Evolutionary conservation across 2,797 vertebrate genomes (phyloP), one percentile per base, ranked within the genome.

Genomic region (Botia almorhae): DNA sequence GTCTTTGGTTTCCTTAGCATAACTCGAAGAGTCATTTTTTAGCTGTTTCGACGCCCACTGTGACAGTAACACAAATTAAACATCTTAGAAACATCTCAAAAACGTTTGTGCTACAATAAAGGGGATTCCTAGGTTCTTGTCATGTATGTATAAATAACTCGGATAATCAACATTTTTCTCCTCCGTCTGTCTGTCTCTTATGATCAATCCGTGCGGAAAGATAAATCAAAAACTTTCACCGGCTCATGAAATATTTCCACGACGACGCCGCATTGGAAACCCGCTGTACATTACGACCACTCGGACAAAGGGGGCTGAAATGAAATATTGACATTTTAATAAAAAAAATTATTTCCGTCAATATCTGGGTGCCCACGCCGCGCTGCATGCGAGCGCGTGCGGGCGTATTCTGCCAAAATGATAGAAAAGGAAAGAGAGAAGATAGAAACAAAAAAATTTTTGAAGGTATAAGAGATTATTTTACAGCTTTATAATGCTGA

Each of bases 241-340:
- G 4, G 29, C 70, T 14, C 17, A 70, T 83, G 82, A 90, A 64
- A 84, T 58, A 83, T 88, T 87, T 81, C 88, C 81, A 0, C 2
- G 72, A 17, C 2, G 46, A 77, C 67, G 56, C 73, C 26, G 1
- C 72, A 29, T 29, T 29, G 29, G 4, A 29, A 29, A 29, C 29
- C 29, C 4, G 61, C 29, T 58, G 79, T 68, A 68, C 73, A 51
- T 87, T 88, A 84, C 85, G 19, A 10, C 39, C 55, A 46, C 81
- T 65, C 14, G 26, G 69, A 75, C 67, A 19, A 13, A 67, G n/a
- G 79, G 82, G 0, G 16, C 79, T 79, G 75, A 90, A 89, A 76
- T 88, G 81, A 83, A 90, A 51, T 92, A 93, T 93, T 81, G 91
- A 88, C 93, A 88, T 87, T 82, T 91, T 85, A 87, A 92, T 93